Evolutionary conservation across 2,888 invertebrate species (phyloP).

Genomic region (Leptothorax acervorum): DNA sequence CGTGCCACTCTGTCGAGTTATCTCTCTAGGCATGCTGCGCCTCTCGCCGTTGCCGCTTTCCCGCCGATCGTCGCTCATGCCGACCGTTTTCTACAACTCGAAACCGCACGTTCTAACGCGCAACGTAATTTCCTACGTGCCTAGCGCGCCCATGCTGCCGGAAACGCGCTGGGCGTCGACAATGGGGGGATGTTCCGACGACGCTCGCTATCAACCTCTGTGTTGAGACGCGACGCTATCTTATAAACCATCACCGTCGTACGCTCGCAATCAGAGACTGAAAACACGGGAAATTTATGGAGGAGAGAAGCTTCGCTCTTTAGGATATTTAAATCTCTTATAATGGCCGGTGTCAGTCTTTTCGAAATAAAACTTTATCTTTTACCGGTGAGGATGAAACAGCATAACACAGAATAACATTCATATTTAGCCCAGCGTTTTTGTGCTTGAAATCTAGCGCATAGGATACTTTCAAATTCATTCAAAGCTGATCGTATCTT

Average conservation of each 20-base stretch:
- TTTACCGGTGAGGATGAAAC: not conserved
- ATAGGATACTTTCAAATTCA: constrained; percentile 5
- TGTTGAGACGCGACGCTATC: constrained; percentile 45
- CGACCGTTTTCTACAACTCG: constrained; percentile 57
- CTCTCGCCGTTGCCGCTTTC: not conserved
- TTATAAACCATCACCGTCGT: constrained; percentile 20
- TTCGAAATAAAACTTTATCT: not conserved
- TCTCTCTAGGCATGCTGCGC: constrained; percentile 25
- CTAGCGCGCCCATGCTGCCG: constrained; percentile 57
- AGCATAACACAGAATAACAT: not conserved
- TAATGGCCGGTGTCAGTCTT: not conserved
- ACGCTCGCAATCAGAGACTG: constrained; percentile 25
- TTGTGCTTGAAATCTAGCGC: not conserved
- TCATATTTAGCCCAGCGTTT: not conserved
- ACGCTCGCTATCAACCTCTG: constrained; percentile 48
- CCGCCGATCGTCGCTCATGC: constrained; percentile 56
- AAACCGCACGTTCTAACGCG: constrained; percentile 70
- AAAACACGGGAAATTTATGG: constrained; percentile 9
- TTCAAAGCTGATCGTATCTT: not conserved
- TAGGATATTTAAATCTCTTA: constrained; percentile 14
- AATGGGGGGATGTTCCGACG: constrained; percentile 62
- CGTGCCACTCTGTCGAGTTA: constrained; percentile 44
- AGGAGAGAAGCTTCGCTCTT: no score
- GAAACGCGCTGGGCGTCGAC: constrained; percentile 68
- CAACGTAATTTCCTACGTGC: constrained; percentile 75